phyloP scores from a whole-genome alignment of 2,113 vertebrate genomes.

The Clinocottus analis region DNA sequence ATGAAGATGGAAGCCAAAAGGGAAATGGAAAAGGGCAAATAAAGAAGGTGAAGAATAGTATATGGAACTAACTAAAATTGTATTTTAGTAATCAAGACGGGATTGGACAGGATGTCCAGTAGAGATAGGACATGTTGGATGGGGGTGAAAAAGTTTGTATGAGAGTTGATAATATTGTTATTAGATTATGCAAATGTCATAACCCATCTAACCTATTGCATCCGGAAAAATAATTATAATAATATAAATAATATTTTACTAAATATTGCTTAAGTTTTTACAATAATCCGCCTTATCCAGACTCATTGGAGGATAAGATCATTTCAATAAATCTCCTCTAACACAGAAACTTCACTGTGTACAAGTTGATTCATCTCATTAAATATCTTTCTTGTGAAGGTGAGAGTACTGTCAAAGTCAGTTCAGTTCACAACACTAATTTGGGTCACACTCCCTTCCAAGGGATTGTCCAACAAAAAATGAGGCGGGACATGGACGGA shows the following conservation, averaged over 20 bases:
- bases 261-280: neutral
- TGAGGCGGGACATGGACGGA: slow-evolving; percentile 57
- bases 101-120: neutral
- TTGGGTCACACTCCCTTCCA: neutral
- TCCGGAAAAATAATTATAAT: neutral
- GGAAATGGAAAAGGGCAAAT: slow-evolving; percentile 46
- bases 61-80: slow-evolving; percentile 9
- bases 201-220: neutral
- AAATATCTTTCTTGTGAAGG: too few species aligned
- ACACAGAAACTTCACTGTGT: neutral
- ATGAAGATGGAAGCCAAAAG: slow-evolving; percentile 9
- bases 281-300: neutral
- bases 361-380: neutral
- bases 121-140: neutral
- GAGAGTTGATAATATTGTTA: neutral
- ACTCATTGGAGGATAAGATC: neutral
- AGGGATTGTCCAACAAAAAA: neutral
- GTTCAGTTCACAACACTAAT: too few species aligned
- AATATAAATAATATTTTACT: too few species aligned
- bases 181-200: neutral
- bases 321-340: neutral
- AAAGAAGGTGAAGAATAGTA: slow-evolving; percentile 7
- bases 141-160: neutral
- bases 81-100: slow-evolving; percentile 18
- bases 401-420: too few species aligned